phyloP scores from a whole-genome alignment of 2,888 invertebrate species.

The Callosobruchus maculatus region DNA sequence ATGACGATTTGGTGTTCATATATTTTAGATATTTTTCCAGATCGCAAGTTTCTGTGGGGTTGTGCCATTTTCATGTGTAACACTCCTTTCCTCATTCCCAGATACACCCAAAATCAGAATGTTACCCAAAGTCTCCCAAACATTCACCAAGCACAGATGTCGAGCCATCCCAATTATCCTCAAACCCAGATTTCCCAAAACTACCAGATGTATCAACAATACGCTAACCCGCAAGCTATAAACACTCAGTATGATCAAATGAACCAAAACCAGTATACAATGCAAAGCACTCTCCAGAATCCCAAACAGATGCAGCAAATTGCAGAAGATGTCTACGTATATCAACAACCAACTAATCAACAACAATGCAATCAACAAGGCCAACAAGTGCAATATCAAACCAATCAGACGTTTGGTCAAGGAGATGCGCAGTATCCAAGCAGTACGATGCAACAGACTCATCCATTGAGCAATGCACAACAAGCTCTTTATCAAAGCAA shows the following conservation, averaged over 20 bases:
- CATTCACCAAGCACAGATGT: conserved; percentile 13
- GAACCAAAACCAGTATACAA: conserved; percentile 1
- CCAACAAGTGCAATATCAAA: not conserved
- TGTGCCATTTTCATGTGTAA: not conserved
- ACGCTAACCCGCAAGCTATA: too few species aligned
- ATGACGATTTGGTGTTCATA: too few species aligned
- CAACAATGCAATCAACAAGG: not conserved
- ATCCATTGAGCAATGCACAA: too few species aligned
- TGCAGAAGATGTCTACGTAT: not conserved
- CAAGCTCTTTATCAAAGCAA: not conserved
- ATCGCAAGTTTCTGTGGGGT: not conserved
- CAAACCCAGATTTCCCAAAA: not conserved
- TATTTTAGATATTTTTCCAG: not conserved
- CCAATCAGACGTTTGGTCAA: not conserved
- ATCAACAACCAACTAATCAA: not conserved
- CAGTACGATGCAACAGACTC: not conserved
- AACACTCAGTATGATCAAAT: not conserved
- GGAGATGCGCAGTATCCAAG: not conserved
- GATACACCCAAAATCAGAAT: conserved; percentile 13
- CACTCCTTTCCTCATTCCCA: conserved; percentile 5
- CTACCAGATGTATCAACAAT: not conserved
- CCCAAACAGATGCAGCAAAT: conserved; percentile 1
- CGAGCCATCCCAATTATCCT: conserved; percentile 2
- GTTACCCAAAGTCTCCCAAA: conserved; percentile 28
- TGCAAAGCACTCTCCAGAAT: not conserved